These are phyloP conservation scores for Sebastes vulpes DNA, from an alignment of 2,797 vertebrate genomes.

Conservation along the genomic window DNA sequence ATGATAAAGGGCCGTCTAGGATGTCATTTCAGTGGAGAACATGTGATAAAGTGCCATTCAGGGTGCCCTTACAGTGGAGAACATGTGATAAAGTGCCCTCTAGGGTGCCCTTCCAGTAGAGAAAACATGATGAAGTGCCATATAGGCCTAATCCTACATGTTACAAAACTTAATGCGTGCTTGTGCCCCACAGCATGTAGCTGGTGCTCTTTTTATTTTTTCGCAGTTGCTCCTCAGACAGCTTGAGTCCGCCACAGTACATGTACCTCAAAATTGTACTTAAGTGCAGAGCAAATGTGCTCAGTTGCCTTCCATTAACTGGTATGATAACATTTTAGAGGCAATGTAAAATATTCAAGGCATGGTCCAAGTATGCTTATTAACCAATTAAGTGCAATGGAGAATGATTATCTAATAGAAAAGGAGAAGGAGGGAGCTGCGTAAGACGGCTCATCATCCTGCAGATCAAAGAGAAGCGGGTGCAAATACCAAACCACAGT, in stretches of 20 bases:
- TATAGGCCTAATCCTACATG: not conserved
- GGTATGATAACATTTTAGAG: not conserved
- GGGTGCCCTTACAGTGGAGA: too few species aligned
- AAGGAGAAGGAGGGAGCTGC: constrained; percentile 2
- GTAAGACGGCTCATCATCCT: constrained; percentile 3
- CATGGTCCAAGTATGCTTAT: not conserved
- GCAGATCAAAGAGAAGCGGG: constrained; percentile 47
- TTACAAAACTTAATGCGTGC: not conserved
- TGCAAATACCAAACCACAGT: constrained; percentile 12
- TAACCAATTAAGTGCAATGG: not conserved
- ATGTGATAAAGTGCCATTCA: too few species aligned
- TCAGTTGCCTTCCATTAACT: not conserved
- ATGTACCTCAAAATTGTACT: not conserved
- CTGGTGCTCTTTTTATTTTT: not conserved
- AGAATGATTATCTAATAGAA: constrained; percentile 20
- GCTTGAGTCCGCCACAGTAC: not conserved
- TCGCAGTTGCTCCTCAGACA: not conserved
- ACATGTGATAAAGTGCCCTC: too few species aligned
- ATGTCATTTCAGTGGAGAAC: too few species aligned
- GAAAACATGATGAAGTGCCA: not conserved
- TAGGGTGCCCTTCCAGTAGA: too few species aligned
- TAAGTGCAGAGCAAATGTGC: not conserved
- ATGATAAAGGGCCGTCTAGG: too few species aligned
- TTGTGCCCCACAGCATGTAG: not conserved
- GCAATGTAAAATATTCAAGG: not conserved